A percentile compares a stretch with the other conserved stretches of the same genome.
These are phyloP conservation scores for Podabrus alpinus DNA, from an alignment of 2,888 invertebrate genomes.

Conservation along the genomic window DNA sequence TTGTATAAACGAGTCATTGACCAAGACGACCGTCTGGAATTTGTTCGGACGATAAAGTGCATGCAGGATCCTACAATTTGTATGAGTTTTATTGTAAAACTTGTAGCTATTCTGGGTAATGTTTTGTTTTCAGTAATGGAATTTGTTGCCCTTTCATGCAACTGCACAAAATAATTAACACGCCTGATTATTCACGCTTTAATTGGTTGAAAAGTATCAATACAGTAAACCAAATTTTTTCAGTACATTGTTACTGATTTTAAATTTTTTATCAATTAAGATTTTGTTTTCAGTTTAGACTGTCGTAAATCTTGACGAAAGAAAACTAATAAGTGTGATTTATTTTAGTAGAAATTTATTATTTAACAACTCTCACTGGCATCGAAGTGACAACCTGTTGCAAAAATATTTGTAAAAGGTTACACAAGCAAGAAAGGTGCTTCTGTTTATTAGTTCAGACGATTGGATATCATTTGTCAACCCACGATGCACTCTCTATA, in stretches of 20 bases:
- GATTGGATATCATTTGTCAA: not conserved
- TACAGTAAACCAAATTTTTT: no score
- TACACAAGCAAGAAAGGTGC: not conserved
- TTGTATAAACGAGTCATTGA: constrained; percentile 6
- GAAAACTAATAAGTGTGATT: not conserved
- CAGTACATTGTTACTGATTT: no score
- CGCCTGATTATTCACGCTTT: not conserved
- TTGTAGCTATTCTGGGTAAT: not conserved
- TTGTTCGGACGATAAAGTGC: not conserved
- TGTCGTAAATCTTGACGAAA: not conserved
- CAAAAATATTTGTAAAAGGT: not conserved
- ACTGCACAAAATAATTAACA: not conserved
- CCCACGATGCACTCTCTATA: not conserved
- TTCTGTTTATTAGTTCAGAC: not conserved
- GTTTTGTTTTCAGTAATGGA: not conserved
- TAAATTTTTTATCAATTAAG: not conserved
- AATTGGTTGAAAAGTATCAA: no score
- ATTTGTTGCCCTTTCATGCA: not conserved
- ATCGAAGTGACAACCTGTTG: not conserved
- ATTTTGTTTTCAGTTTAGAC: not conserved
- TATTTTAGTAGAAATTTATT: not conserved
- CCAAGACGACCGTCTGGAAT: constrained; percentile 4
- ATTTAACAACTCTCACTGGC: not conserved
- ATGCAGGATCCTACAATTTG: not conserved
- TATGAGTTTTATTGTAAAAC: not conserved